These are phyloP conservation scores for Coleophora deauratella DNA, from an alignment of 2,888 invertebrate genomes.

Conservation along the genomic window DNA sequence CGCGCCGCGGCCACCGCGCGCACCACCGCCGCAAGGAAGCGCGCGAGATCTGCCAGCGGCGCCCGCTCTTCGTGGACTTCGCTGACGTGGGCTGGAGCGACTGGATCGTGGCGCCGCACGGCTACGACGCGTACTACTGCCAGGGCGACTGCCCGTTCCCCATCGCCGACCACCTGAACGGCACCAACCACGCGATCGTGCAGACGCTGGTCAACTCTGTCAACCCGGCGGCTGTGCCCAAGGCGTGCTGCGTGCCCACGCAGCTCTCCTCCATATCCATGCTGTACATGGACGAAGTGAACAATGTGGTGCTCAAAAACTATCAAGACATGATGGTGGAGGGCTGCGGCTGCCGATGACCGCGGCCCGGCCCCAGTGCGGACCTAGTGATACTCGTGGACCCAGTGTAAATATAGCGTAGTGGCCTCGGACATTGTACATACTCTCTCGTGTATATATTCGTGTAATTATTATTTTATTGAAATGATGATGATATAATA, in stretches of 20 bases:
- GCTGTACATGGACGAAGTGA: conserved; percentile 95
- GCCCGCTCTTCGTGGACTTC: conserved; percentile 95
- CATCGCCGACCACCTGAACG: conserved; percentile 93
- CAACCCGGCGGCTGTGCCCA: conserved; percentile 92
- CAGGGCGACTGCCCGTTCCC: conserved; percentile 97
- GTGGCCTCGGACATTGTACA: conserved; percentile 67
- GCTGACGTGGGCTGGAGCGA: conserved; percentile 98
- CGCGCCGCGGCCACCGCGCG: conserved; percentile 71
- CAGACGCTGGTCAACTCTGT: conserved; percentile 97
- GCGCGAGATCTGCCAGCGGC: conserved; percentile 88
- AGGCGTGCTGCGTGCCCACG: conserved; percentile 98
- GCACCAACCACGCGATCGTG: conserved; percentile 98
- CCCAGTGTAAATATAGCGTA: conserved; percentile 71
- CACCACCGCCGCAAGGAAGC: conserved; percentile 81
- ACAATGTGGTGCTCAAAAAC: conserved; percentile 97
- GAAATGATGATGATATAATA: conserved; percentile 65
- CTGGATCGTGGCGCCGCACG: conserved; percentile 98
- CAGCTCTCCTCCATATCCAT: conserved; percentile 95
- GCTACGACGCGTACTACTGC: conserved; percentile 97
- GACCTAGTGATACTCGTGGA: conserved; percentile 67
- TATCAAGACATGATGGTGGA: conserved; percentile 99
- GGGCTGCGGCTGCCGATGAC: conserved; percentile 97
- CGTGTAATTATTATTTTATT: conserved; percentile 73
- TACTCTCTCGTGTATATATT: conserved; percentile 66
- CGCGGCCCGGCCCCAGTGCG: conserved; percentile 43